A percentile compares a stretch with the other conserved stretches of the same genome.
Evolutionary conservation across 2,113 vertebrate genomes (phyloP).

Genomic region (Cinclus cinclus): DNA sequence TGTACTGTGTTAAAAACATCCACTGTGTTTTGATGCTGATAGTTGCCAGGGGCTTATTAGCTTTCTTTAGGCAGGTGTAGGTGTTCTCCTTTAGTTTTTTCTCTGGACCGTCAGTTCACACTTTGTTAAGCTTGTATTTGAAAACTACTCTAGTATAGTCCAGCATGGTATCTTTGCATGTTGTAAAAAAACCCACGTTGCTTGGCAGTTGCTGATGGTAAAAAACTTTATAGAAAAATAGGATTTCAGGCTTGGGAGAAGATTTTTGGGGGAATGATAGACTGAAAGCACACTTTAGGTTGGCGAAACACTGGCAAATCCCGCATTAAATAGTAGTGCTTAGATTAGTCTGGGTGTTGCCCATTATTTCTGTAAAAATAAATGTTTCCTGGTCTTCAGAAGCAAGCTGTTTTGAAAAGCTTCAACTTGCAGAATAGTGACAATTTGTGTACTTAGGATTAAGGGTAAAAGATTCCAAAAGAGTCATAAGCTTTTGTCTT

Average conservation of each 20-base stretch:
- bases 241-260: not conserved
- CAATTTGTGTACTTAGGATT: not conserved
- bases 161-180: not conserved
- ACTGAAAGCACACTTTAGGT: not conserved
- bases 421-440: not conserved
- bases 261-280: not conserved
- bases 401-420: not conserved
- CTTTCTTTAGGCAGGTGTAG: not conserved
- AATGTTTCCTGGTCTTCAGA: not conserved
- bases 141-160: not conserved
- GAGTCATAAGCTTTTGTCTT: not conserved
- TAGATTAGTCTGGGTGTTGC: not conserved
- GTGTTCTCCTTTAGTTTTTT: not conserved
- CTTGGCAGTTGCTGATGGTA: not conserved
- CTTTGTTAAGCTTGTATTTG: not conserved
- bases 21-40: not conserved
- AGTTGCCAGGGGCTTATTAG: not conserved
- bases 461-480: not conserved
- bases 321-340: not conserved
- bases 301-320: not conserved
- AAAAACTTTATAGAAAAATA: not conserved
- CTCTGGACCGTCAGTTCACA: not conserved
- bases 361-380: not conserved
- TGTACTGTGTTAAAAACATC: not conserved
- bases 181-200: not conserved